Evolutionary conservation across 2,888 invertebrate genomes (phyloP).

Genomic region (Drosophila nr. medialis): DNA sequence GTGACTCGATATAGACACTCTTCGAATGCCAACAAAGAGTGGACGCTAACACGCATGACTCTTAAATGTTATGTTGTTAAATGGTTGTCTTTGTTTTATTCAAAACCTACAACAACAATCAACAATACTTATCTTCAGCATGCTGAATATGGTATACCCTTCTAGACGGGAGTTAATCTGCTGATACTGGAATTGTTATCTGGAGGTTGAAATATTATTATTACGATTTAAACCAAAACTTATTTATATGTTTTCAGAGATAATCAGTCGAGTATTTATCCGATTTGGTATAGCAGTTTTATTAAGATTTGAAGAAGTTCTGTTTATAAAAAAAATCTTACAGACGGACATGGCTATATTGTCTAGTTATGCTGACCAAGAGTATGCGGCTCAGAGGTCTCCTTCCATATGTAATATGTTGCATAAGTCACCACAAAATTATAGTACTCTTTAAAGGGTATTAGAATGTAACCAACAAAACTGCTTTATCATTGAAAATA

Average conservation of each 20-base stretch:
- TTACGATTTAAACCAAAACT: neutral
- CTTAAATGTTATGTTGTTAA: neutral
- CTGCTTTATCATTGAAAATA: neutral
- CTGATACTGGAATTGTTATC: neutral
- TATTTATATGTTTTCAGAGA: neutral
- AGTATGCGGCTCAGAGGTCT: neutral
- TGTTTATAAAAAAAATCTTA: neutral
- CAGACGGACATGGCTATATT: neutral
- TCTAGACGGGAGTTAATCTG: neutral
- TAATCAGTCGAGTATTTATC: neutral
- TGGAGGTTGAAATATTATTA: neutral
- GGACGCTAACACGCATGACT: neutral
- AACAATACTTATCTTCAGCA: neutral
- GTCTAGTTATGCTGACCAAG: neutral
- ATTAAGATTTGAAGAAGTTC: neutral
- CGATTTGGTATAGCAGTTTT: neutral
- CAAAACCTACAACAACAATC: too few relatives aligned
- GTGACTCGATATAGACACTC: neutral
- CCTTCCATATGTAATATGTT: neutral
- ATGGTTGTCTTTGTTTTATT: neutral
- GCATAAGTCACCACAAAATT: too few relatives aligned
- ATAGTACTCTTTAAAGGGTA: neutral
- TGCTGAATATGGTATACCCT: neutral
- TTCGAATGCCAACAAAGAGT: neutral
- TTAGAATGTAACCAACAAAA: neutral